Percentiles rank a stretch among this genome's conserved stretches.
Conservation (phyloP, 2,888 invertebrate genomes). For the Tromatobia lineatoria region DNA sequence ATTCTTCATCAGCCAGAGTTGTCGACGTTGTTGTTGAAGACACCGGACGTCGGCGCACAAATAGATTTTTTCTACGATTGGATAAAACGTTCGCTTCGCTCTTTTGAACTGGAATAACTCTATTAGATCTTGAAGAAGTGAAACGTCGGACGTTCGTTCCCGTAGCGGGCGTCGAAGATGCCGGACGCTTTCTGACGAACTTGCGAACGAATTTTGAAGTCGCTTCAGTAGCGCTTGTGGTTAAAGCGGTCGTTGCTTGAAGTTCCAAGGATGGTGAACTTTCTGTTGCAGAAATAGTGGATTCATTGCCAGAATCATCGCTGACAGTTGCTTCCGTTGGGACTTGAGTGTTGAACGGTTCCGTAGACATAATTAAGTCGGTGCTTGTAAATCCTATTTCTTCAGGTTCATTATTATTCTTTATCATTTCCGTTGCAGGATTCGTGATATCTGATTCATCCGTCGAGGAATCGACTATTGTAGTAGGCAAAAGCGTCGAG, state of each 20-base stretch:
- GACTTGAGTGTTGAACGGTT: slow-evolving; percentile 34
- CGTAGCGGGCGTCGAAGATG: slow-evolving; percentile 46
- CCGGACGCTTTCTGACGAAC: slow-evolving; percentile 76
- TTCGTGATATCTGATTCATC: slow-evolving; percentile 28
- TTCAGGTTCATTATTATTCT: neutral
- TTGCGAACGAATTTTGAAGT: slow-evolving; percentile 74
- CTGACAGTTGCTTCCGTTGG: slow-evolving; percentile 22
- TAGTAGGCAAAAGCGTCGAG: slow-evolving; percentile 46
- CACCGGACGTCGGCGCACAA: slow-evolving; percentile 76
- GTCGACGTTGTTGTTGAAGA: slow-evolving; percentile 70
- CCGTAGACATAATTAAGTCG: slow-evolving; percentile 21
- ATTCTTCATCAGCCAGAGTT: slow-evolving; percentile 39
- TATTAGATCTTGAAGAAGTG: slow-evolving; percentile 46
- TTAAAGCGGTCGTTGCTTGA: slow-evolving; percentile 45
- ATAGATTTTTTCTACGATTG: slow-evolving; percentile 77
- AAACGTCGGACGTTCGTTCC: slow-evolving; percentile 38
- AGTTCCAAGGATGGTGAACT: slow-evolving; percentile 41
- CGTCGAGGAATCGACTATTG: slow-evolving; percentile 32
- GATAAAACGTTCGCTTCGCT: slow-evolving; percentile 59
- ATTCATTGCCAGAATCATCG: slow-evolving; percentile 16
- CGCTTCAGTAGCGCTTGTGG: slow-evolving; percentile 43
- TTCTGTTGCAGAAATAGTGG: slow-evolving; percentile 10
- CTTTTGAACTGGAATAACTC: slow-evolving; percentile 4
- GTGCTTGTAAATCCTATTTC: neutral
- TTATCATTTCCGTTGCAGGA: slow-evolving; percentile 2